phyloP scores from a whole-genome alignment of 2,797 vertebrate species.

The Microchirus variegatus region DNA sequence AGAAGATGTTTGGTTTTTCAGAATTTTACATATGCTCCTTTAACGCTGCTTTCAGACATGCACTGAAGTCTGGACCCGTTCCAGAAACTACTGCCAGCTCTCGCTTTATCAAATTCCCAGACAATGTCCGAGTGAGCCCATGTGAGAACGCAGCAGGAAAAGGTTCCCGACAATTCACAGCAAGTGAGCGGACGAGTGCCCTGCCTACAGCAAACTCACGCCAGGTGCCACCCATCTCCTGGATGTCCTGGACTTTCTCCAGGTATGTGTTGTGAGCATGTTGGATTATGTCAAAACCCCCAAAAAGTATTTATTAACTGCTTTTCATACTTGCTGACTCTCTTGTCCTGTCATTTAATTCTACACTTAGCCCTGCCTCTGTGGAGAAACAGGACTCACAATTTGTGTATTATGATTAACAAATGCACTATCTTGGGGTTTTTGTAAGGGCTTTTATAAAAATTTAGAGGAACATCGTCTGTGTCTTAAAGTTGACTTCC shows the following conservation, averaged over 20 bases:
- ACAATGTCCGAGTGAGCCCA: not conserved
- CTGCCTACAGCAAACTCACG: too few relatives aligned
- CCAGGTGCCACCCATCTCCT: too few relatives aligned
- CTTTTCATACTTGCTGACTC: not conserved
- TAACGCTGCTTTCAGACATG: not conserved
- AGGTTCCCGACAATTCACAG: too few relatives aligned
- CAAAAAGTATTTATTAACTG: too few relatives aligned
- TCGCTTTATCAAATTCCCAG: not conserved
- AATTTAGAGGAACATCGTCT: conserved; percentile 44
- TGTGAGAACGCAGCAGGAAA: not conserved
- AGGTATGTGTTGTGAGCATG: too few relatives aligned
- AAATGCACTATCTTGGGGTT: conserved; percentile 17
- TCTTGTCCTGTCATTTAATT: not conserved
- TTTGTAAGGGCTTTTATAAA: conserved; percentile 49
- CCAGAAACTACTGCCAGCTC: not conserved
- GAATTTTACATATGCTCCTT: conserved; percentile 5
- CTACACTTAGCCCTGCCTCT: not conserved
- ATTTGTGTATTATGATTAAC: conserved; percentile 7
- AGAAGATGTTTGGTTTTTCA: conserved; percentile 35
- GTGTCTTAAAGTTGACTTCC: conserved; percentile 47
- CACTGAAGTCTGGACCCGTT: not conserved
- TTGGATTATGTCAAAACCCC: too few relatives aligned
- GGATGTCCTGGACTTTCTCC: too few relatives aligned
- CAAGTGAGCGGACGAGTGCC: too few relatives aligned
- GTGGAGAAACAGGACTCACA: conserved; percentile 29